A percentile compares a stretch with the other conserved stretches of the same genome.
Conservation (phyloP, 2,113 vertebrate genomes). For the Tachycineta bicolor region DNA sequence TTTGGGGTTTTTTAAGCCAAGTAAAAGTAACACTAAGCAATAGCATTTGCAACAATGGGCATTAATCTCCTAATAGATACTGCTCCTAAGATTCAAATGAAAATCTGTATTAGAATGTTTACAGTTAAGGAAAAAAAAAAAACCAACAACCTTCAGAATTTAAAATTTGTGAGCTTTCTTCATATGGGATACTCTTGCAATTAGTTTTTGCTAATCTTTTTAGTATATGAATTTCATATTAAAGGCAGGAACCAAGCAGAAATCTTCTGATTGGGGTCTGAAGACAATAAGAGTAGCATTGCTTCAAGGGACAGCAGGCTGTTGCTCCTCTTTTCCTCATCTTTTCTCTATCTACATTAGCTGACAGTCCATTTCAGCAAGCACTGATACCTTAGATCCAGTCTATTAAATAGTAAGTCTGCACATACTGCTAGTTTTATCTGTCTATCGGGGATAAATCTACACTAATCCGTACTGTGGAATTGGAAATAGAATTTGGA, state of each 20-base stretch:
- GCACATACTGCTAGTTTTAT: slow-evolving; percentile 10
- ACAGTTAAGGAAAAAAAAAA: background rate
- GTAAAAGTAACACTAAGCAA: background rate
- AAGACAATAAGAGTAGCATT: background rate
- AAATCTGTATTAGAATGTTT: background rate
- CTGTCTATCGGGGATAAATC: slow-evolving; percentile 36
- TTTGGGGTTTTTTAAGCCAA: background rate
- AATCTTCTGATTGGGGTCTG: background rate
- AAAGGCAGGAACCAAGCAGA: background rate
- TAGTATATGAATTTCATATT: background rate
- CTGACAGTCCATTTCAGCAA: slow-evolving; percentile 16
- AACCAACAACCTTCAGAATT: background rate
- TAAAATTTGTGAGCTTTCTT: background rate
- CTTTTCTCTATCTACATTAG: background rate
- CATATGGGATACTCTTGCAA: background rate
- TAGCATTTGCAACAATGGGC: background rate
- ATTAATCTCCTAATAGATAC: background rate
- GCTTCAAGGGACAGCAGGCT: background rate
- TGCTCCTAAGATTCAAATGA: background rate
- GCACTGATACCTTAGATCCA: background rate
- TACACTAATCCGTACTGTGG: slow-evolving; percentile 28
- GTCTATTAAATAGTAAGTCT: slow-evolving; percentile 42
- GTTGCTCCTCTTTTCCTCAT: background rate
- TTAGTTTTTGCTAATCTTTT: background rate
- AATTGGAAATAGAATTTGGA: slow-evolving; percentile 55